Evolutionary conservation across 2,113 vertebrate species (phyloP), one percentile per base, ranked within the genome.

Genomic region (Lophochroa leadbeateri): DNA sequence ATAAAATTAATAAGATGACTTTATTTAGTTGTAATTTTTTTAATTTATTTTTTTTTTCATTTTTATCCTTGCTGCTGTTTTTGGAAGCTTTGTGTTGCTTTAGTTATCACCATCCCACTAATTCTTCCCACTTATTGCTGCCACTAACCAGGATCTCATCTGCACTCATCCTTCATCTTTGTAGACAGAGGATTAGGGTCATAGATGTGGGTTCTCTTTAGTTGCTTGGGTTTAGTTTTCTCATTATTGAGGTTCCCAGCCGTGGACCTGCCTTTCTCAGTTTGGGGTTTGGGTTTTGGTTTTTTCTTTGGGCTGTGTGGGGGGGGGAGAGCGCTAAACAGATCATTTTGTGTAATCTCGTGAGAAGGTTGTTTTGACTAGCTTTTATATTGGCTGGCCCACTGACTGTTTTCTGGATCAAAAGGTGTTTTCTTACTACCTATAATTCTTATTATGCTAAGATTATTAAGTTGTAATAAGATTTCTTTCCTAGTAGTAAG

Each of bases 211-310:
- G 9, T 24, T 82, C 19, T 12, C 7, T 52, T 68, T 43, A 55
- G 9, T 4, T 90, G 10, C 2, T 6, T 76, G 17, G 21, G 13
- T 63, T 92, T 71, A 9, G 4, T 41, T 82, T 71, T 71, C 21
- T 55, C 44, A 8, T 81, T 84, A 41, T 39, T 71, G n/a, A 68
- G 25, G 21, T 46, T 82, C 19, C 17, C 31, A 83, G 15, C 21
- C 55, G 18, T 33, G 25, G 35, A n/a, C 24, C 10, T 83, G 21
- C 18, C 11, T 67, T 70, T 86, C 50, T 74, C 28, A 58, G 31
- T 47, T 33, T 14, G 11, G 4, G 5, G 0, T 0, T 2, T 61
- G 31, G 39, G 27, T 14, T 10, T 44, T 43, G 9, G 11, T 60
- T 60, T 18, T 33, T 33, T 33, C 49, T 50, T 20, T 12, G 2